Base-by-base conservation (phyloP, 2,888 invertebrate genomes). In the Anaspis maculata region DNA sequence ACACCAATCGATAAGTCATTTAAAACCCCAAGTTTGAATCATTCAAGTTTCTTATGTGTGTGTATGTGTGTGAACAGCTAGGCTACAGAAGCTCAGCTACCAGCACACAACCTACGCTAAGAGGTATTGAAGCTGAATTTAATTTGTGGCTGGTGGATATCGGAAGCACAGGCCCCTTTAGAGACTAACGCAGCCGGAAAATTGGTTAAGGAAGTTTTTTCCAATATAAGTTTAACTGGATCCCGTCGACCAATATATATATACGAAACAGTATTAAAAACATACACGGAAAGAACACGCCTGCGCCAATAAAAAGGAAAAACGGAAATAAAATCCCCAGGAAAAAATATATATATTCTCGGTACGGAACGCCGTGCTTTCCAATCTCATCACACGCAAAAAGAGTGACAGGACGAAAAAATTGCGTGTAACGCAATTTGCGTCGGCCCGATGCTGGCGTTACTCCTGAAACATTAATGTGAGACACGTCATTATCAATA, bases 1-100 rank as follows among this genome's bases (percentile, higher is more conserved):
- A n/a, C n/a, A n/a, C 9, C 19, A 31, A 41, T 44, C 44, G 39
- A 44, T 44, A 44, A 41, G 38, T 34, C 37, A 27, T 37, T 44
- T 33, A 34, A 38, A 43, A 19, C 5, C 28, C 7, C 25, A 35
- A 38, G 36, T 41, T 38, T 41, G 30, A 34, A 34, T 39, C 41
- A 41, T 33, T 35, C 31, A 30, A 43, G 37, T 40, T 43, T 37
- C 38, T 32, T 39, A 19, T 9, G 9, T 19, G n/a, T n/a, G n/a
- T n/a, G n/a, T n/a, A n/a, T n/a, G n/a, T n/a, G n/a, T n/a, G n/a
- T n/a, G n/a, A n/a, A n/a, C n/a, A n/a, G n/a, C n/a, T n/a, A n/a
- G n/a, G n/a, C n/a, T n/a, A n/a, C n/a, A n/a, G n/a, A n/a, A n/a
- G n/a, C n/a, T n/a, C n/a, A n/a, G n/a, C n/a, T n/a, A n/a, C n/a